phyloP scores from a whole-genome alignment of 2,888 invertebrate genomes.

The Danaus chrysippus region DNA sequence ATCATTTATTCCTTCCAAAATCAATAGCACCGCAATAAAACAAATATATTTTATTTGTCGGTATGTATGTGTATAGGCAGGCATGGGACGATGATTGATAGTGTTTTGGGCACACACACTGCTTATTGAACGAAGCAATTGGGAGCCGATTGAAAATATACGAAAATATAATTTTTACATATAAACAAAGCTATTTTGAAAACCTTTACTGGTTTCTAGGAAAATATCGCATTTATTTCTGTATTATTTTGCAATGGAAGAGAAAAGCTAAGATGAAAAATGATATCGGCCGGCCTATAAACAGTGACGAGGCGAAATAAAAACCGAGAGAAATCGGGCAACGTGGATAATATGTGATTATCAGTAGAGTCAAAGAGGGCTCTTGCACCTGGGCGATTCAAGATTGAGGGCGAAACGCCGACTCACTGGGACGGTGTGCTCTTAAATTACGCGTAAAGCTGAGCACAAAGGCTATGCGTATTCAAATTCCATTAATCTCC shows the following conservation, averaged over 20 bases:
- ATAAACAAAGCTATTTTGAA: conserved; percentile 29
- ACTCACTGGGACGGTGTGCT: conserved; percentile 72
- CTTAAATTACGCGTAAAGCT: conserved; percentile 78
- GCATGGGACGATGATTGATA: conserved; percentile 70
- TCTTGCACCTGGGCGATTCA: conserved; percentile 60
- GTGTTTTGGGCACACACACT: conserved; percentile 66
- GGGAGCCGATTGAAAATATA: conserved; percentile 47
- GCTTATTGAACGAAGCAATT: conserved; percentile 58
- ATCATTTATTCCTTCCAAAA: conserved; percentile 59
- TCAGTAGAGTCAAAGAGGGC: conserved; percentile 50
- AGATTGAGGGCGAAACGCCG: conserved; percentile 66
- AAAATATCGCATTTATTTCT: conserved; percentile 18
- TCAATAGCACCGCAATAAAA: conserved; percentile 68
- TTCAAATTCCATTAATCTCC: conserved; percentile 79
- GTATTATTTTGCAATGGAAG: conserved; percentile 35
- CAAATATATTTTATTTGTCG: conserved; percentile 68
- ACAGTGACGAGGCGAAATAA: conserved; percentile 45
- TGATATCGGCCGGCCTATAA: conserved; percentile 40
- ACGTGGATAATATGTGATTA: conserved; percentile 50
- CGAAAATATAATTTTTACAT: conserved; percentile 36
- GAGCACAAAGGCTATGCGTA: conserved; percentile 78
- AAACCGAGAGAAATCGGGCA: conserved; percentile 35
- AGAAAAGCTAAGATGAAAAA: conserved; percentile 45
- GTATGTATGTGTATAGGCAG: conserved; percentile 61
- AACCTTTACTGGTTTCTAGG: conserved; percentile 17